Evolutionary conservation across 2,888 invertebrate species (phyloP).

Genomic region (Caenorhabditis wallacei): DNA sequence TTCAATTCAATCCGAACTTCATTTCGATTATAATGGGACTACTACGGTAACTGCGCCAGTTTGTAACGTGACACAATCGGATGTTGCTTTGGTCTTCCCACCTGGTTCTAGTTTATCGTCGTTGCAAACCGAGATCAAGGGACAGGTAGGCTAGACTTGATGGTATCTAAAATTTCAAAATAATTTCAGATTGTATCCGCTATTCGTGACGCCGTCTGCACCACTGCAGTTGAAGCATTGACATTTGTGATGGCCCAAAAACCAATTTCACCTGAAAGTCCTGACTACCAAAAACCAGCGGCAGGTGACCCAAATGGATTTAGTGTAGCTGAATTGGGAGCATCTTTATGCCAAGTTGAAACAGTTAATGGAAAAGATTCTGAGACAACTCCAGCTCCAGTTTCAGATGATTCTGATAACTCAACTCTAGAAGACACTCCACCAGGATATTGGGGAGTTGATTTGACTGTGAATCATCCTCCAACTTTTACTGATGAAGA

Average conservation of each 20-base stretch:
- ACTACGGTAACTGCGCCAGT: constrained; percentile 69
- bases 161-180: background rate
- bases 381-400: background rate
- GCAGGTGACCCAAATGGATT: constrained; percentile 55
- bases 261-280: constrained; percentile 54
- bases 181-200: constrained; percentile 51
- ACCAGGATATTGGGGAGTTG: constrained; percentile 75
- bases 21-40: constrained; percentile 68
- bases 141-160: constrained; percentile 15
- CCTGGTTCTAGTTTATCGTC: constrained; percentile 56
- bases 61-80: constrained; percentile 72
- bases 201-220: constrained; percentile 69
- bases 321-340: constrained; percentile 68
- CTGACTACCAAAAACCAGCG: constrained; percentile 35
- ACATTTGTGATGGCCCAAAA: constrained; percentile 63
- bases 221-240: constrained; percentile 70
- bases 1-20: constrained; percentile 68
- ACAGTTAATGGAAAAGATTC: constrained; percentile 31
- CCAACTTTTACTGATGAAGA: constrained; percentile 80
- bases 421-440: constrained; percentile 10
- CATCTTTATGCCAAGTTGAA: constrained; percentile 64
- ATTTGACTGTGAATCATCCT: constrained; percentile 79
- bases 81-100: constrained; percentile 63
- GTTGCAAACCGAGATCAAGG: constrained; percentile 59
- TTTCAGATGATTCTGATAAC: constrained; percentile 12